Base-by-base conservation (phyloP, 92 coral and sea anemone genomes). In the Epizoanthus stellaris region DNA sequence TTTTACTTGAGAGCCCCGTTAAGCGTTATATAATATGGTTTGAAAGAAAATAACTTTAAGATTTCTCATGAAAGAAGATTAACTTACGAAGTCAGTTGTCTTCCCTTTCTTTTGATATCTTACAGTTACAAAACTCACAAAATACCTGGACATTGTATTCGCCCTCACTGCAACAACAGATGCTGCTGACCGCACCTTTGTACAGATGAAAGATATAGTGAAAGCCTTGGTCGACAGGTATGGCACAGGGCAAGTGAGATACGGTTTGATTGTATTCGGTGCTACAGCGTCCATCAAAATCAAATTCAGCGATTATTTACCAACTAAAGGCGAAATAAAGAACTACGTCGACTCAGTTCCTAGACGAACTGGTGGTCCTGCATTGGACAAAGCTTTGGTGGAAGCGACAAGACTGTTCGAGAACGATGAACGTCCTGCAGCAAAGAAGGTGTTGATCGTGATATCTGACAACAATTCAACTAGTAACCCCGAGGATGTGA, bases 211-310 rank as follows among this genome's bases (percentile, higher is more conserved):
- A 84, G 70, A 40, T 25, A 82, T 88, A 53, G 69, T 86, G 47
- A 88, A 88, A 70, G 67, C 77, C 57, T 13, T 88, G 2, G 73
- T 88, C 61, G 88, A 88, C 70, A 88, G 70, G 16, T 82, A 82
- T 84, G 91, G 82, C 9, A 67, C 88, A 6, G 64, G 75, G 12
- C 82, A 84, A 64, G 77, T 77, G 70, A 82, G 82, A 20, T 88
- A 88, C 69, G 84, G 79, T 59, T 70, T 88, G 58, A 77, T 88
- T 75, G 85, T 82, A 69, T 82, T 82, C 62, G 91, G 76, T 42
- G 56, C 38, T 30, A 47, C 85, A 14, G 88, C 88, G 20, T 76
- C 80, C 14, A 77, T 40, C 13, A 67, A 75, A 23, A 66, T 77
- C 13, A 66, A 76, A 19, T 82, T 88, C 52, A 70, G 62, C 20